Percentiles rank a stretch among this genome's conserved stretches.
Conservation (phyloP, 2,888 invertebrate species). For the Aspidiotus rigidus region DNA sequence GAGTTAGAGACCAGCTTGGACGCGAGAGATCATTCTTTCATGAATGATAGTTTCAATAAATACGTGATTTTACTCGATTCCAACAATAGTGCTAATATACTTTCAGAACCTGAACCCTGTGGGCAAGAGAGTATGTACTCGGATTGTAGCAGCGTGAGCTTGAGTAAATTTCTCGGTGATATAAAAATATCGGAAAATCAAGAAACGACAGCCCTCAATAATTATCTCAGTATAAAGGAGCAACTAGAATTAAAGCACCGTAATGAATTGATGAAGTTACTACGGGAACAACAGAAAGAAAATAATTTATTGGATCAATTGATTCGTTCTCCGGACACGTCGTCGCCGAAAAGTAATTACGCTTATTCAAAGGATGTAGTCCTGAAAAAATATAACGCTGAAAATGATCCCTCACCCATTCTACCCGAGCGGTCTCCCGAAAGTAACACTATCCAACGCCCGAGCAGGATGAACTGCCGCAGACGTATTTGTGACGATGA, state of each 20-base stretch:
- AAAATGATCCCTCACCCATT: not conserved
- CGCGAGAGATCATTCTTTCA: not conserved
- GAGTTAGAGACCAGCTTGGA: not conserved
- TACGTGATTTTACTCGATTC: slow-evolving; percentile 15
- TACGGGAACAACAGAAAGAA: slow-evolving; percentile 23
- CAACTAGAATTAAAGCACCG: slow-evolving; percentile 27
- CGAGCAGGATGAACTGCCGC: not conserved
- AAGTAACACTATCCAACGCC: not conserved
- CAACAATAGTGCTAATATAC: not conserved
- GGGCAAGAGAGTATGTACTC: slow-evolving; percentile 16
- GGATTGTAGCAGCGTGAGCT: slow-evolving; percentile 28
- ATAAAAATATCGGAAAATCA: slow-evolving; percentile 1
- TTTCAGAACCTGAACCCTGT: not conserved
- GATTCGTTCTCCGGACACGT: not conserved
- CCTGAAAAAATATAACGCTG: not conserved
- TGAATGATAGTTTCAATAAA: slow-evolving; percentile 24
- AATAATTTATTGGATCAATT: slow-evolving; percentile 15
- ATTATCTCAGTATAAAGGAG: slow-evolving; percentile 12
- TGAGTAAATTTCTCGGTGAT: slow-evolving; percentile 16
- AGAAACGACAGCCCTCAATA: slow-evolving; percentile 9
- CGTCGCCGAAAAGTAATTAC: slow-evolving; percentile 2
- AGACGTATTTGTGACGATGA: not conserved
- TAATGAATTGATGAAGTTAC: slow-evolving; percentile 10
- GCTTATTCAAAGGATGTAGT: slow-evolving; percentile 4
- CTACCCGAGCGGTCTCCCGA: not conserved